Percentiles rank a stretch among this genome's conserved stretches.
phyloP scores from a whole-genome alignment of 35 echinoderm and acorn worm species.

The Chiridota heheva region DNA sequence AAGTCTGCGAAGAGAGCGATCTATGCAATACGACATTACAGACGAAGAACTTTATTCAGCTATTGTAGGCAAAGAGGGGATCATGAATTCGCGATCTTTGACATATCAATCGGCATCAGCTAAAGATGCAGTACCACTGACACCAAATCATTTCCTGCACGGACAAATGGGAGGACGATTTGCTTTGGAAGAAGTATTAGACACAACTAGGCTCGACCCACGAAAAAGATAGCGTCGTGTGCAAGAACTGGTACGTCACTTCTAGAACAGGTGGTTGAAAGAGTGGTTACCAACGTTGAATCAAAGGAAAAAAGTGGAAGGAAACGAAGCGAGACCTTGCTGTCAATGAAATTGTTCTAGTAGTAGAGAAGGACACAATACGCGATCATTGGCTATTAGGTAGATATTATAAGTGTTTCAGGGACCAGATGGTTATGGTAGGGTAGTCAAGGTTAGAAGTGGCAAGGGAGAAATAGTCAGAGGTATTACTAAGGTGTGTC shows the following conservation, averaged over 20 bases:
- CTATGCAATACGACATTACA: background rate
- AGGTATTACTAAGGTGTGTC: constrained; percentile 11
- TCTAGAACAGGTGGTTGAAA: background rate
- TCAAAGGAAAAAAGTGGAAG: background rate
- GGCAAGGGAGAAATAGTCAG: background rate
- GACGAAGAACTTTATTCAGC: constrained; percentile 37
- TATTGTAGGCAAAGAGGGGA: background rate
- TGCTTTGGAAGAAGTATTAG: background rate
- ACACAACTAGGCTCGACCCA: background rate
- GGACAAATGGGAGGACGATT: background rate
- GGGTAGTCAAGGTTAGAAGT: constrained; percentile 14
- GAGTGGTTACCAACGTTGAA: background rate
- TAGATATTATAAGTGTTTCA: constrained; percentile 10
- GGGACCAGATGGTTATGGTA: constrained; percentile 14
- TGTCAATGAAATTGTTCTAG: background rate
- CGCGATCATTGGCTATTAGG: constrained; percentile 8
- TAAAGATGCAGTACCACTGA: constrained; percentile 6
- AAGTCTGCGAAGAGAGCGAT: constrained; percentile 13
- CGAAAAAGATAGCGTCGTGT: background rate
- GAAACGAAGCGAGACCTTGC: background rate
- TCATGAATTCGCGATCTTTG: constrained; percentile 30
- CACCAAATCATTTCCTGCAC: constrained; percentile 46
- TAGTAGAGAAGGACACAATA: background rate
- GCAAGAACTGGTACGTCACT: background rate
- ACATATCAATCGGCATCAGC: constrained; percentile 13